phyloP scores from a whole-genome alignment of 2,797 vertebrate species.

The Siniperca scherzeri region DNA sequence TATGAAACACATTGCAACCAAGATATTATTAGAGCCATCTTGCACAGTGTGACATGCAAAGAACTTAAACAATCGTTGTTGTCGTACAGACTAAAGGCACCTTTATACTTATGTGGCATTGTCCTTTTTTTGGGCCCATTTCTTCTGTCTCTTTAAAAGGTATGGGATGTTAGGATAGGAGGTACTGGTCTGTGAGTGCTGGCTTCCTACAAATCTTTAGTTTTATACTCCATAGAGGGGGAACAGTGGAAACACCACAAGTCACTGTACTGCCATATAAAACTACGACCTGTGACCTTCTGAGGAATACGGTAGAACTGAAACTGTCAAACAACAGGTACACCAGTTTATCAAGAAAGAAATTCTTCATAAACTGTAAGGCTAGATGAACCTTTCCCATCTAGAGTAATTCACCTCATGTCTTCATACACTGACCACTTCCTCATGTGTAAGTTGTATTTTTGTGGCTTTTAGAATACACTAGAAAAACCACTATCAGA shows the following conservation, averaged over 20 bases:
- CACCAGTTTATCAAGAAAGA: not conserved
- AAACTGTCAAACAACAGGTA: not conserved
- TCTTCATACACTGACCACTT: not conserved
- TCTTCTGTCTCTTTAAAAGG: not conserved
- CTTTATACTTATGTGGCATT: too few relatives aligned
- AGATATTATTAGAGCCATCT: too few relatives aligned
- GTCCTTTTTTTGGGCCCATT: not conserved
- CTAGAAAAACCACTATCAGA: constrained; percentile 12
- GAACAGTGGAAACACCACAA: not conserved
- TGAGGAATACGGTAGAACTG: not conserved
- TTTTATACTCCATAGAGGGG: not conserved
- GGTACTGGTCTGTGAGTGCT: not conserved
- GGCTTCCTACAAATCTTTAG: not conserved
- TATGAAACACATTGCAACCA: too few relatives aligned
- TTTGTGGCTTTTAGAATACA: constrained; percentile 1
- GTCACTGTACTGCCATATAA: not conserved
- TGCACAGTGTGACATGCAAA: too few relatives aligned
- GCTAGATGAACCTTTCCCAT: not conserved
- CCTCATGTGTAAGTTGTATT: constrained; percentile 1
- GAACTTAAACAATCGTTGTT: too few relatives aligned
- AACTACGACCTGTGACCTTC: not conserved
- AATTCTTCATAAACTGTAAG: not conserved
- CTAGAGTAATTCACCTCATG: not conserved
- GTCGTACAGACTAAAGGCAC: too few relatives aligned
- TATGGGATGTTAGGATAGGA: not conserved